These are phyloP conservation scores for Brachypalpus laphriformis DNA, from an alignment of 2,888 invertebrate genomes.

Conservation along the genomic window DNA sequence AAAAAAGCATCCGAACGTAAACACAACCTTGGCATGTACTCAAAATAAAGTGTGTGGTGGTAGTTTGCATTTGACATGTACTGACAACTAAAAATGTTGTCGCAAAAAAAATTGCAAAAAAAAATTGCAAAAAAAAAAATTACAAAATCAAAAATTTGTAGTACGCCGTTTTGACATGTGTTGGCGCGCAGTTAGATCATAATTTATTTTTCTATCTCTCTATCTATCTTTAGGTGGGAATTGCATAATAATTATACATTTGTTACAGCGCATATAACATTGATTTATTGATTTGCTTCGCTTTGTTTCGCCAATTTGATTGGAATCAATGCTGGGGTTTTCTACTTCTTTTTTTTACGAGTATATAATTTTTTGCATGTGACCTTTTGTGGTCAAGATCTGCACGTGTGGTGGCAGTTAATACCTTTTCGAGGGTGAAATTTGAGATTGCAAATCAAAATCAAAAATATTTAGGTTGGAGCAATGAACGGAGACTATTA, in stretches of 20 bases:
- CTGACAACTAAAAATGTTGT: conserved; percentile 56
- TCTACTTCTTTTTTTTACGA: background rate
- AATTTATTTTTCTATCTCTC: conserved; percentile 34
- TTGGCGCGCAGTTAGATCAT: conserved; percentile 48
- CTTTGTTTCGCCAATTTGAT: conserved; percentile 1
- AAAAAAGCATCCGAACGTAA: conserved; percentile 16
- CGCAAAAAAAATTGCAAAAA: conserved; percentile 9
- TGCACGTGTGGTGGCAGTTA: conserved; percentile 26
- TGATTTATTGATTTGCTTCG: conserved; percentile 33
- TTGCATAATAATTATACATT: conserved; percentile 42
- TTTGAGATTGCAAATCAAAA: conserved; percentile 33
- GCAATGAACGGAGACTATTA: conserved; percentile 35
- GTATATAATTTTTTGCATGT: background rate
- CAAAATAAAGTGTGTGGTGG: conserved; percentile 60
- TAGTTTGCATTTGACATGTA: conserved; percentile 62
- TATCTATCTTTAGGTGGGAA: conserved; percentile 12
- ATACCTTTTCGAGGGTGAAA: conserved; percentile 46
- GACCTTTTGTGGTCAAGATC: conserved; percentile 40
- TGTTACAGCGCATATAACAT: conserved; percentile 24
- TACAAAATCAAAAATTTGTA: conserved; percentile 1
- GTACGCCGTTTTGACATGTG: conserved; percentile 34
- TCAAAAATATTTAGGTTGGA: conserved; percentile 43
- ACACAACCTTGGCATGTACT: conserved; percentile 66
- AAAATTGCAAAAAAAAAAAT: background rate
- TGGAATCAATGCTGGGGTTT: background rate